Evolutionary conservation across 2,113 vertebrate genomes (phyloP).

Genomic region (Gymnarchus niloticus): DNA sequence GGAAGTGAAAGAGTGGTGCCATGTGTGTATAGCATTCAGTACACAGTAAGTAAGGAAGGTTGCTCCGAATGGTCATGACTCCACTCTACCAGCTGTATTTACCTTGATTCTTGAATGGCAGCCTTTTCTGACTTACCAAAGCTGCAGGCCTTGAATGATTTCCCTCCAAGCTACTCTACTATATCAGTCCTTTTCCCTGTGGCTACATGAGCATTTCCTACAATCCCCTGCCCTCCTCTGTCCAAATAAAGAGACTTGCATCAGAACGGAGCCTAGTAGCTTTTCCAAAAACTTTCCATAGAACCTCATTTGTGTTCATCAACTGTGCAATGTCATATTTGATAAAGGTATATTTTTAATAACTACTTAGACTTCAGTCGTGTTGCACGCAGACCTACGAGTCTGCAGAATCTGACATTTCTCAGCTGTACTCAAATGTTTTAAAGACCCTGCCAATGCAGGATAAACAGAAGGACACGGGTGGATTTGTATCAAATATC

Average conservation of each 20-base stretch:
- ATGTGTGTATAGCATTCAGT: not conserved
- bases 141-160: not conserved
- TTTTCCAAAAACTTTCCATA: not conserved
- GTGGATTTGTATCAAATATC: not conserved
- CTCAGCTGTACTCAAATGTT: not conserved
- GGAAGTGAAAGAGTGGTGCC: not conserved
- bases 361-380: not conserved
- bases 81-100: not conserved
- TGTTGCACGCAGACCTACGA: not conserved
- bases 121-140: not conserved
- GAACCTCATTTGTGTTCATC: not conserved
- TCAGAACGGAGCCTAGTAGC: not conserved
- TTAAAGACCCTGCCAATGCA: not conserved
- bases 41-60: not conserved
- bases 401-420: not conserved
- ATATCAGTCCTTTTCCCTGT: not conserved
- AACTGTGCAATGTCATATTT: not conserved
- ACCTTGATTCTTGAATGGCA: too few species aligned
- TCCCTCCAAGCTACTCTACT: not conserved
- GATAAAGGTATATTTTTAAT: not conserved
- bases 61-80: not conserved
- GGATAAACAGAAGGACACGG: not conserved
- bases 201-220: not conserved
- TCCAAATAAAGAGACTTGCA: not conserved
- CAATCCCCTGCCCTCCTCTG: not conserved